Conservation (phyloP, 2,888 invertebrate species). For the Cactoblastis cactorum region DNA sequence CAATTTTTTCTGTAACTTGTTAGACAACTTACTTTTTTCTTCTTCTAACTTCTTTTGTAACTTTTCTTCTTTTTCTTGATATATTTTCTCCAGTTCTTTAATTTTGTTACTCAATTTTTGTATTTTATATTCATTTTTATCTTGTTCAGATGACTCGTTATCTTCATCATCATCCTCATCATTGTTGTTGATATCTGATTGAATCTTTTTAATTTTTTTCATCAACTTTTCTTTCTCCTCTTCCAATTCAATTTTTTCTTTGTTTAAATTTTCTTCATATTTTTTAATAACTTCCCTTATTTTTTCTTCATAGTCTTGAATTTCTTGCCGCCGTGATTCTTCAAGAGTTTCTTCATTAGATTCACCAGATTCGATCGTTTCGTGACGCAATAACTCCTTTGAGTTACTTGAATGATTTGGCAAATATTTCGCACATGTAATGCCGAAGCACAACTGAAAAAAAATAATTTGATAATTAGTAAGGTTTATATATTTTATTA, state of each 20-base stretch:
- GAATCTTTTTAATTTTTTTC: neutral
- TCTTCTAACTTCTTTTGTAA: constrained; percentile 28
- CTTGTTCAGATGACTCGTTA: constrained; percentile 24
- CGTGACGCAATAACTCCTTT: constrained; percentile 37
- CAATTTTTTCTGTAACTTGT: constrained; percentile 30
- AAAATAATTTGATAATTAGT: neutral
- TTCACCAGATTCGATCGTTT: constrained; percentile 45
- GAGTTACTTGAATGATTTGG: constrained; percentile 50
- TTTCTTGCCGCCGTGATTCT: neutral
- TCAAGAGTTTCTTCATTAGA: constrained; percentile 21
- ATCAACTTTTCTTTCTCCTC: neutral
- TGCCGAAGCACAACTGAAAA: constrained; percentile 60
- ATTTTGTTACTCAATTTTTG: constrained; percentile 37
- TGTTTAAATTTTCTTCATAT: neutral
- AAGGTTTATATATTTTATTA: too few species aligned
- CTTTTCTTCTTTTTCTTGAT: constrained; percentile 31
- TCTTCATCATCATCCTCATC: neutral
- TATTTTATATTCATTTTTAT: constrained; percentile 30
- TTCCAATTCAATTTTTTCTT: neutral
- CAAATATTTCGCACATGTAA: constrained; percentile 65
- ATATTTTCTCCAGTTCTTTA: constrained; percentile 39
- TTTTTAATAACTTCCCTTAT: neutral
- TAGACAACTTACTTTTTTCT: constrained; percentile 31
- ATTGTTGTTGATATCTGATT: neutral
- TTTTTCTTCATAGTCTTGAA: constrained; percentile 4